Evolutionary conservation across 1,140 invertebrate genomes (phyloP), one percentile per base, ranked within the genome.

Genomic region (Ganaspis sp.): DNA sequence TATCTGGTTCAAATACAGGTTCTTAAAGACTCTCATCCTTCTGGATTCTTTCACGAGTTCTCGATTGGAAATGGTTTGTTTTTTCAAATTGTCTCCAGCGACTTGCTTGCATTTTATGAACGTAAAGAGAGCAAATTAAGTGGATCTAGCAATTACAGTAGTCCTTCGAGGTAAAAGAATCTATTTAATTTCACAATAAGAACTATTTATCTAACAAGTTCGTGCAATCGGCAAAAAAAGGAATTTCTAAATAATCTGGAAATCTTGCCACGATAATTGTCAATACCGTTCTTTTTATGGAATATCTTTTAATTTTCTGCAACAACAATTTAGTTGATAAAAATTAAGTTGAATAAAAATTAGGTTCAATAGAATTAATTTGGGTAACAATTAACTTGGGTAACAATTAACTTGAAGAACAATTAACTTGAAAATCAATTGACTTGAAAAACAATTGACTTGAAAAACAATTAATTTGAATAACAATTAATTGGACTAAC

Each of bases 141-240:
- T 64, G 58, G 23, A 29, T 64, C 58, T 64, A 64, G 23, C 58
- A 64, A 64, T 64, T 64, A 64, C 58, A 64, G 15, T 64, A 29
- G 29, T 64, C 58, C 58, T 29, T 64, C 23, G 11, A 21, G 21
- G 23, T 29, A 29, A 29, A 64, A 64, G 58, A 29, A 64, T 29
- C 26, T n/a, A 64, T 29, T 64, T 26, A 29, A 64, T 64, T 64
- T 29, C 58, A 29, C 11, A 64, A 64, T 29, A 64, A 64, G 12
- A 64, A 64, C 26, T 64, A 64, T 64, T 64, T 64, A 64, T 29
- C 23, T 58, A 64, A 64, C 23, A 29, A 64, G 58, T 64, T 64
- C 26, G 15, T 26, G 12, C 21, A 26, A 64, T 17, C n/a, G 29
- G 4, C 8, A 64, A 29, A 26, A 64, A 29, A 64, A 64, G 21